These are phyloP conservation scores for Daktulosphaira vitifoliae DNA, from an alignment of 1,140 invertebrate genomes.

Conservation along the genomic window DNA sequence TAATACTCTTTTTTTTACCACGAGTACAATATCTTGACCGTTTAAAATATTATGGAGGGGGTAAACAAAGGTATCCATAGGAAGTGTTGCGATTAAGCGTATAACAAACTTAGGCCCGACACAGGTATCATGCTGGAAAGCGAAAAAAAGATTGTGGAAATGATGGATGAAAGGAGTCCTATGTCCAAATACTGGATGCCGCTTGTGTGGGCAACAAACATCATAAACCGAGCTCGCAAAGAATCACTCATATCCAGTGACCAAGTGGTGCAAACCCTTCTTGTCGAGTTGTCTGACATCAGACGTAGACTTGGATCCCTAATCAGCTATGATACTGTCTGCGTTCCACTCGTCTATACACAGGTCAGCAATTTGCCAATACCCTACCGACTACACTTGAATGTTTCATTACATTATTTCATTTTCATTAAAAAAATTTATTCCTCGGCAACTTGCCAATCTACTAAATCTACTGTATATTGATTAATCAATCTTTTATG, in stretches of 20 bases:
- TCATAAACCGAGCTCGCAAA: slow-evolving; percentile 74
- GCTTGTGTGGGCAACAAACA: slow-evolving; percentile 81
- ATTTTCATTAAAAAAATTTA: slow-evolving; percentile 1
- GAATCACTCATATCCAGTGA: slow-evolving; percentile 72
- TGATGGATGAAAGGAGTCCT: slow-evolving; percentile 70
- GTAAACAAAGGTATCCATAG: too few species aligned
- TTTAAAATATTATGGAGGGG: too few species aligned
- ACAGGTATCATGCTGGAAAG: slow-evolving; percentile 81
- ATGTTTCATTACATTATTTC: slow-evolving; percentile 2
- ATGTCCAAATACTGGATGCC: slow-evolving; percentile 94
- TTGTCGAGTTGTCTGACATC: slow-evolving; percentile 77
- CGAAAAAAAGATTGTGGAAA: slow-evolving; percentile 80
- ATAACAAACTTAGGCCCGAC: slow-evolving; percentile 31
- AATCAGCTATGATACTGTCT: slow-evolving; percentile 92
- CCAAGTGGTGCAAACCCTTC: slow-evolving; percentile 75
- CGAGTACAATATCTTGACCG: too few species aligned
- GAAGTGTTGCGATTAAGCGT: not conserved
- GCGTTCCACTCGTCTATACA: slow-evolving; percentile 93
- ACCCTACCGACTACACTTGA: slow-evolving; percentile 25
- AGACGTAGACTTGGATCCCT: slow-evolving; percentile 66
- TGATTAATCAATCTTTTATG: too few species aligned
- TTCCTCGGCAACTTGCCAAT: not conserved
- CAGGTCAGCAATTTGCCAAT: slow-evolving; percentile 56
- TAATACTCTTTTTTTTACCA: too few species aligned
- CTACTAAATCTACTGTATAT: not conserved